Conservation (phyloP, 1,140 invertebrate species). For the Trypoxylus dichotomus region DNA sequence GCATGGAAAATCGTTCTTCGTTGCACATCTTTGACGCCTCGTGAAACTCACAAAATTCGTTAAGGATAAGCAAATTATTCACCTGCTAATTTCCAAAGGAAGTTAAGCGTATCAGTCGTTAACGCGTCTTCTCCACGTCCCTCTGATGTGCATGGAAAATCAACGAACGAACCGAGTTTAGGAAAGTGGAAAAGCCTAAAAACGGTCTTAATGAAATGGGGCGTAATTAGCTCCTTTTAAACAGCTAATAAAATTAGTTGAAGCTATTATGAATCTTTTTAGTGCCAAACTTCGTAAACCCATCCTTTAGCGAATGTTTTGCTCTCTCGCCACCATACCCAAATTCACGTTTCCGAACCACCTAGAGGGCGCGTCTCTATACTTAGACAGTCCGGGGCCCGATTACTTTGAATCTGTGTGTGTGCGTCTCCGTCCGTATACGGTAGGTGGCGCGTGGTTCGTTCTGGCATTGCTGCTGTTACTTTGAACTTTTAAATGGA, state of each 20-base stretch:
- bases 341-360: not conserved
- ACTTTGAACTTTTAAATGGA: conserved; percentile 31
- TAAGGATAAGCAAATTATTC: not conserved
- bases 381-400: not conserved
- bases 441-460: not conserved
- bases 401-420: not conserved
- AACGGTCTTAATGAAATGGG: conserved; percentile 21
- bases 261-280: conserved; percentile 32
- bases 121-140: not conserved
- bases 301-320: not conserved
- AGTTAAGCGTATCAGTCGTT: not conserved
- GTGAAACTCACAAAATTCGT: not conserved
- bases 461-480: not conserved
- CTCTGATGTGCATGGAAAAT: not conserved
- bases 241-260: conserved; percentile 11
- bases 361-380: not conserved
- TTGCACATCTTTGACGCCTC: not conserved
- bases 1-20: not conserved
- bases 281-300: conserved; percentile 8
- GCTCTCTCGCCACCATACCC: not conserved
- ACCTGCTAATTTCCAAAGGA: not conserved
- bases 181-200: conserved; percentile 16
- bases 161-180: not conserved
- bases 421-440: not conserved
- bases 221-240: conserved; percentile 27